phyloP scores from a whole-genome alignment of 2,797 vertebrate genomes.

The Pristis pectinata region DNA sequence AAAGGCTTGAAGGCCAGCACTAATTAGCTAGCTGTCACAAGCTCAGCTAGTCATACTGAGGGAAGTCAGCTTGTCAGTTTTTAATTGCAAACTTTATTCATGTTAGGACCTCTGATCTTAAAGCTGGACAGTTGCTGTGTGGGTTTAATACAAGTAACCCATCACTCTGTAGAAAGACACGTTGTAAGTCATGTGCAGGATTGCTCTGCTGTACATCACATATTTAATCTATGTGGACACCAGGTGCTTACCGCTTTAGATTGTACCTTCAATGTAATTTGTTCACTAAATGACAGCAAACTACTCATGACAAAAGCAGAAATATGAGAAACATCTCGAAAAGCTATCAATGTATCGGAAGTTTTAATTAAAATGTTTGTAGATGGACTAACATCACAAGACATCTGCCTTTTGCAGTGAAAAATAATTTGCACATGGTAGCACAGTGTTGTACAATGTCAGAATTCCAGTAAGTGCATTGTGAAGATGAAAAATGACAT shows the following conservation, averaged over 20 bases:
- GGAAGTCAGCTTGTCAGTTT: background rate
- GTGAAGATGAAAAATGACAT: conserved; percentile 2
- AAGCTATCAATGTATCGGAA: background rate
- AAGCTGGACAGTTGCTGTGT: background rate
- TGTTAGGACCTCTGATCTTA: background rate
- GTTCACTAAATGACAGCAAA: background rate
- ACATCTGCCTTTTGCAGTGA: background rate
- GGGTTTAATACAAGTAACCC: background rate
- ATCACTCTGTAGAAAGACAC: background rate
- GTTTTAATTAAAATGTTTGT: background rate
- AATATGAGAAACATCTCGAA: background rate
- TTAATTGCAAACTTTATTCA: background rate
- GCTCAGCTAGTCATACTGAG: background rate
- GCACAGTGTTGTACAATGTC: conserved; percentile 15
- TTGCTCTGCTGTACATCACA: background rate
- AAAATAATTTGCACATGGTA: background rate
- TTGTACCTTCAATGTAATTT: background rate
- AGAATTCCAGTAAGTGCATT: background rate
- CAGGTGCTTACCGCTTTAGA: background rate
- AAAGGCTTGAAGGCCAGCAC: background rate
- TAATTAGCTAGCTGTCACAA: background rate
- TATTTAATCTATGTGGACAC: background rate
- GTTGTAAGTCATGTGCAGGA: background rate
- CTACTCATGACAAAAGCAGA: background rate
- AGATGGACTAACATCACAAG: background rate